Percentiles rank a stretch among this genome's conserved stretches.
Evolutionary conservation across 2,797 vertebrate species (phyloP).

Genomic region (Megalops cyprinoides): DNA sequence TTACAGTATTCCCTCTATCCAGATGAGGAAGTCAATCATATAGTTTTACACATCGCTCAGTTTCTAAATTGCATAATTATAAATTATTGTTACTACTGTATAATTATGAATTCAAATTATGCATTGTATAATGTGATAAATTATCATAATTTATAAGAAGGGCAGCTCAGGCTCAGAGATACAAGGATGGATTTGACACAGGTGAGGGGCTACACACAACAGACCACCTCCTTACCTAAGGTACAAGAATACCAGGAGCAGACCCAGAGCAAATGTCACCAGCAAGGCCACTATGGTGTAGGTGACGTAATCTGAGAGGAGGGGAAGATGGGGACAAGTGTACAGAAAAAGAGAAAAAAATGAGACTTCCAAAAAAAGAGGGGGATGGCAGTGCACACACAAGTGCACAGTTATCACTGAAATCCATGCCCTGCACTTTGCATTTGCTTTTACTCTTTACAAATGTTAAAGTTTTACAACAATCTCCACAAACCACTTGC

Average conservation of each 20-base stretch:
- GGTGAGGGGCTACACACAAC: background rate
- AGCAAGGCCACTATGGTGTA: background rate
- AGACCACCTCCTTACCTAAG: conserved; percentile 17
- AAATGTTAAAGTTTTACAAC: no score
- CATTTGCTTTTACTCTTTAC: no score
- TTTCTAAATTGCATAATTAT: no score
- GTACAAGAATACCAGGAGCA: background rate
- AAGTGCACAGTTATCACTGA: background rate
- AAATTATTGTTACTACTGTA: no score
- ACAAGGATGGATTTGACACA: background rate
- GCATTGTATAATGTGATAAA: no score
- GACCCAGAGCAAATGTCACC: background rate
- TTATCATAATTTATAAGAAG: background rate
- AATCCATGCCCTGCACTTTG: background rate
- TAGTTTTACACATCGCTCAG: no score
- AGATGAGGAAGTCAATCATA: no score
- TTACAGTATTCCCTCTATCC: background rate
- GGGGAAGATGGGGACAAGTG: background rate
- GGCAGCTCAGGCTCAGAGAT: background rate
- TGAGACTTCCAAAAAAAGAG: background rate
- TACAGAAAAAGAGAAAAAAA: background rate
- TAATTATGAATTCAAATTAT: no score
- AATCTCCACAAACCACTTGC: no score
- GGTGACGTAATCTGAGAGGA: background rate
- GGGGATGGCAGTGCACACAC: background rate